These are phyloP conservation scores for Amblyopsis hoosieri DNA, from an alignment of 2,797 vertebrate species.

Conservation along the genomic window DNA sequence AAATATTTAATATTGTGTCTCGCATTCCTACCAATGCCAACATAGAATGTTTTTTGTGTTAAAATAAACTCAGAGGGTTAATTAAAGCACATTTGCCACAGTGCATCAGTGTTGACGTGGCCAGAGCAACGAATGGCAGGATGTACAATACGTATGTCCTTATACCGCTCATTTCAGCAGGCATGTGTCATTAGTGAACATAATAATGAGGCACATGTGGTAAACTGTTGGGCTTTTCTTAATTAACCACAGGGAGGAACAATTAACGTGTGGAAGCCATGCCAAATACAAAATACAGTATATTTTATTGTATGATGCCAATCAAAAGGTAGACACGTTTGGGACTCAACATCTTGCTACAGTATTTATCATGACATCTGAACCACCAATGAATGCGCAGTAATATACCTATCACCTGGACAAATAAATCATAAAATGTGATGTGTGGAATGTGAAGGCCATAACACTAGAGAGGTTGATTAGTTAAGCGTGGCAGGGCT, in stretches of 20 bases:
- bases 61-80: constrained; percentile 7
- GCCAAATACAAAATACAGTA: constrained; percentile 51
- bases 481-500: constrained; percentile 72
- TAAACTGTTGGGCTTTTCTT: constrained; percentile 64
- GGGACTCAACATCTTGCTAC: constrained; percentile 21
- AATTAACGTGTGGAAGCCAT: constrained; percentile 62
- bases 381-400: constrained; percentile 25
- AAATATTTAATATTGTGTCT: neutral
- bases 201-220: constrained; percentile 57
- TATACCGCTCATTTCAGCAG: constrained; percentile 52
- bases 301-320: constrained; percentile 46
- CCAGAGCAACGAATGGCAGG: constrained; percentile 34
- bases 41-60: constrained; percentile 1
- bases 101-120: constrained; percentile 17
- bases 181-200: constrained; percentile 60
- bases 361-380: constrained; percentile 28
- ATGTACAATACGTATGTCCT: constrained; percentile 40
- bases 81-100: constrained; percentile 12
- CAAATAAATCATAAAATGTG: no score
- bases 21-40: neutral
- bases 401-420: constrained; percentile 1
- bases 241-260: constrained; percentile 62
- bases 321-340: constrained; percentile 44
- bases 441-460: constrained; percentile 24
- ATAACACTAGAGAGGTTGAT: constrained; percentile 67